Evolutionary conservation across 2,797 vertebrate genomes (phyloP).

Genomic region (Leucoraja ocellata): DNA sequence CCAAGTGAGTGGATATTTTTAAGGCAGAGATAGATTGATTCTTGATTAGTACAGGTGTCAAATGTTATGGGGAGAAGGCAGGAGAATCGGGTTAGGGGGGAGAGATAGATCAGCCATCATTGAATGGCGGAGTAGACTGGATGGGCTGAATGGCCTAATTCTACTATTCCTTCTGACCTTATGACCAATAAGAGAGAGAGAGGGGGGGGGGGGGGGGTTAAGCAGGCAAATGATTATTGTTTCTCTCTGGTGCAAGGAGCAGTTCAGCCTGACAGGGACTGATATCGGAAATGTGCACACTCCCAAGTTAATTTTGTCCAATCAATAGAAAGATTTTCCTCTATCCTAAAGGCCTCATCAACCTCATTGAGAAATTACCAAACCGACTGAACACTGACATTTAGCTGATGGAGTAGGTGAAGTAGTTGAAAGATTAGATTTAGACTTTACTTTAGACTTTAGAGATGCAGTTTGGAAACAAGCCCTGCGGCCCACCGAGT

Average conservation of each 20-base stretch:
- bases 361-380: constrained; percentile 3
- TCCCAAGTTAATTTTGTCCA: background rate
- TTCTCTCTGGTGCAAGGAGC: background rate
- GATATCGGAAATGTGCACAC: background rate
- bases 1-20: no score
- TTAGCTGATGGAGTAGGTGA: background rate
- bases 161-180: no score
- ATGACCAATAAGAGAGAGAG: rapidly evolving
- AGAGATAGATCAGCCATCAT: no score
- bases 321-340: constrained; percentile 10
- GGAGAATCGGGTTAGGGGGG: no score
- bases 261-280: background rate
- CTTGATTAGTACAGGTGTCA: no score
- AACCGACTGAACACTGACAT: background rate
- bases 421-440: background rate
- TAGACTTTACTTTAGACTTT: no score
- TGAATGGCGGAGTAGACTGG: no score
- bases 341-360: background rate
- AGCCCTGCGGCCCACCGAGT: no score
- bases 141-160: no score
- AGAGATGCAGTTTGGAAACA: no score
- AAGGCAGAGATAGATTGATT: no score
- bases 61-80: no score
- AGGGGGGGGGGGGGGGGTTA: background rate
- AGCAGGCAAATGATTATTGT: background rate